Conservation (phyloP, 1,140 invertebrate genomes). For the Lordiphosa clarofinis region DNA sequence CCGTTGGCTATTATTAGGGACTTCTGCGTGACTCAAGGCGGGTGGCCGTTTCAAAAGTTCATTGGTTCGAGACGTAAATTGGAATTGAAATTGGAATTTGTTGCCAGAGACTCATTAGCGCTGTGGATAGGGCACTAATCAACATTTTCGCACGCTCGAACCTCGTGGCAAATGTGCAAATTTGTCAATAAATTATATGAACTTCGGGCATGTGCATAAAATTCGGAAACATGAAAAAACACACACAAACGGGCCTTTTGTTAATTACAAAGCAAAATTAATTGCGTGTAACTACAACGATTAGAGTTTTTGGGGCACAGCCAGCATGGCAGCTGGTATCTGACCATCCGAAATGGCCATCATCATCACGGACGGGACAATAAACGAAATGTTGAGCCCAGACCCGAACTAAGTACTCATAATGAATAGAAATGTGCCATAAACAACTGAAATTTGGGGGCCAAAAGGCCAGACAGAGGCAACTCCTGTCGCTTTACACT, state of each 20-base stretch:
- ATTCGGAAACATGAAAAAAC: slow-evolving; percentile 61
- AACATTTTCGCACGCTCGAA: slow-evolving; percentile 43
- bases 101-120: slow-evolving; percentile 51
- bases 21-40: slow-evolving; percentile 47
- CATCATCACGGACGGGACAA: slow-evolving; percentile 46
- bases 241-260: slow-evolving; percentile 25
- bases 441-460: slow-evolving; percentile 43
- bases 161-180: slow-evolving; percentile 54
- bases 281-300: slow-evolving; percentile 71
- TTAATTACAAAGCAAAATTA: slow-evolving; percentile 76
- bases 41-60: slow-evolving; percentile 16
- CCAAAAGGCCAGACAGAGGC: slow-evolving; percentile 13
- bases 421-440: slow-evolving; percentile 75
- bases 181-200: slow-evolving; percentile 74
- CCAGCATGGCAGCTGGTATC: slow-evolving; percentile 27
- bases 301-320: slow-evolving; percentile 52
- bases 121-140: slow-evolving; percentile 42
- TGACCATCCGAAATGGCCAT: slow-evolving; percentile 34
- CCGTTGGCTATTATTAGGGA: slow-evolving; percentile 57
- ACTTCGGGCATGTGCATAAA: slow-evolving; percentile 62
- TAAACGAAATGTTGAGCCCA: slow-evolving; percentile 66
- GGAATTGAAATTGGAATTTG: slow-evolving; percentile 62
- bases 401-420: slow-evolving; percentile 59
- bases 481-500: slow-evolving; percentile 42
- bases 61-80: slow-evolving; percentile 3